Percentiles rank a stretch among this genome's conserved stretches.
Evolutionary conservation across 2,888 invertebrate genomes (phyloP).

Genomic region (Folsomia manolachei): DNA sequence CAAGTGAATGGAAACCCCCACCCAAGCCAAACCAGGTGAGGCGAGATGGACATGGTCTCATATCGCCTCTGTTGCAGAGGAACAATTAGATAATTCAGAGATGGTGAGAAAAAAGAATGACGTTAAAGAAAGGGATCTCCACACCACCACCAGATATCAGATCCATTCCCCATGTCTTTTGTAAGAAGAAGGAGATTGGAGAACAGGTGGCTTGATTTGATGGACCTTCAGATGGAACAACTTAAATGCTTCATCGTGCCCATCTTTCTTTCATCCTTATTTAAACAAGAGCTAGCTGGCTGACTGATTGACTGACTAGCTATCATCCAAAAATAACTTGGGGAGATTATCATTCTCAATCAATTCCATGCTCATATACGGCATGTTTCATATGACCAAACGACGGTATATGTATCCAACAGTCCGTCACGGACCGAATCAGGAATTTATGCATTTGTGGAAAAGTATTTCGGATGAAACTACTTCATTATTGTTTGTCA

Average conservation of each 20-base stretch:
- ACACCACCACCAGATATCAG: neutral
- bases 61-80: neutral
- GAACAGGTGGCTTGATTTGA: neutral
- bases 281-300: neutral
- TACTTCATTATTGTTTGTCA: too few relatives aligned
- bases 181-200: neutral
- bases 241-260: neutral
- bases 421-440: too few relatives aligned
- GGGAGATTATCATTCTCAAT: neutral
- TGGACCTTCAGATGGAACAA: neutral
- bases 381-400: too few relatives aligned
- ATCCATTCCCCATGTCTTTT: neutral
- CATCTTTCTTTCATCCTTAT: too few relatives aligned
- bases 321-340: too few relatives aligned
- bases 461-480: too few relatives aligned
- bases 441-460: too few relatives aligned
- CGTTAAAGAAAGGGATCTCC: neutral
- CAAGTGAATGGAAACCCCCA: neutral
- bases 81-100: neutral
- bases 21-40: neutral
- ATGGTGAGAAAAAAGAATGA: neutral
- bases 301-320: too few relatives aligned
- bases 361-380: too few relatives aligned
- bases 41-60: neutral
- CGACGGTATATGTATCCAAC: too few relatives aligned